These are phyloP conservation scores for Chelonus formosanus DNA, from an alignment of 2,888 invertebrate genomes.

Conservation along the genomic window DNA sequence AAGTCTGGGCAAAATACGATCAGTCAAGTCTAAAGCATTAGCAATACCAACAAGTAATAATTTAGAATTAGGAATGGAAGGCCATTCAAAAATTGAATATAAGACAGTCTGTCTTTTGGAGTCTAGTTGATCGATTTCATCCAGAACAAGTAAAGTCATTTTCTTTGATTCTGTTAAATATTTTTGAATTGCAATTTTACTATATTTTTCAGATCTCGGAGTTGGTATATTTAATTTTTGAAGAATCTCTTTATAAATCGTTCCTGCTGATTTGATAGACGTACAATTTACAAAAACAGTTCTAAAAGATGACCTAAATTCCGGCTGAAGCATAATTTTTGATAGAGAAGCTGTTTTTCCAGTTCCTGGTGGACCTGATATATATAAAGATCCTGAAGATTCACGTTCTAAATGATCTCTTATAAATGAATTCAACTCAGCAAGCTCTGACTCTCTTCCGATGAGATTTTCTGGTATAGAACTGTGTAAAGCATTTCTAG, in stretches of 20 bases:
- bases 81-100: constrained; percentile 95
- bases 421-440: constrained; percentile 76
- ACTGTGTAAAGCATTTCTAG: constrained; percentile 68
- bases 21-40: constrained; percentile 94
- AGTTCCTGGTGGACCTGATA: constrained; percentile 97
- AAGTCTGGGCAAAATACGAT: constrained; percentile 86
- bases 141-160: constrained; percentile 85
- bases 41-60: constrained; percentile 91
- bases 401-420: constrained; percentile 71
- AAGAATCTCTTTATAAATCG: constrained; percentile 82
- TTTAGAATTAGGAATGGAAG: constrained; percentile 73
- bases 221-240: constrained; percentile 73
- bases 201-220: constrained; percentile 74
- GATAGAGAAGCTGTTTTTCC: constrained; percentile 93
- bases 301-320: constrained; percentile 71
- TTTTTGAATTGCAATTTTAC: constrained; percentile 74
- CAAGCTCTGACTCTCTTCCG: constrained; percentile 83
- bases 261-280: constrained; percentile 81
- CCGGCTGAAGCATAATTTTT: constrained; percentile 74
- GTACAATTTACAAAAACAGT: constrained; percentile 88
- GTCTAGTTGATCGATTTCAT: constrained; percentile 95
- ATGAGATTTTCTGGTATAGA: constrained; percentile 69
- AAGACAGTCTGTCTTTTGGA: constrained; percentile 85
- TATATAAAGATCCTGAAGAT: constrained; percentile 84
- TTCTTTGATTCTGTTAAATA: constrained; percentile 72